phyloP scores from a whole-genome alignment of 2,888 invertebrate genomes.

The Heliconius aoede region DNA sequence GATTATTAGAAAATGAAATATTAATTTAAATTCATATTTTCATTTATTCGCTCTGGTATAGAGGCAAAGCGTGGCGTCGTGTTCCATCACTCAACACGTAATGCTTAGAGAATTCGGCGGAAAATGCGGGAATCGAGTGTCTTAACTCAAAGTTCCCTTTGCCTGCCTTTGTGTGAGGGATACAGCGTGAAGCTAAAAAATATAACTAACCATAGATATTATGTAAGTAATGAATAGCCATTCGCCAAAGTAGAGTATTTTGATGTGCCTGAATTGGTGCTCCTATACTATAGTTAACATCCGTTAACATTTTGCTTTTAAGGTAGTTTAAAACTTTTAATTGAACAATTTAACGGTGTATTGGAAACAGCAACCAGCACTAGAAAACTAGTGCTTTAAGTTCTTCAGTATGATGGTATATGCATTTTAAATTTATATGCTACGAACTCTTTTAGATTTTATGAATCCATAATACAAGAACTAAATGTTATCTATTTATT shows the following conservation, averaged over 20 bases:
- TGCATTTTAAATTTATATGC: neutral
- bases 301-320: constrained; percentile 39
- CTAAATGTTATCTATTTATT: too few relatives aligned
- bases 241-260: neutral
- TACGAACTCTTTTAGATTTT: too few relatives aligned
- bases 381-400: constrained; percentile 29
- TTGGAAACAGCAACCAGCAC: constrained; percentile 37
- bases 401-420: constrained; percentile 1
- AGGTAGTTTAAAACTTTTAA: constrained; percentile 77
- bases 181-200: neutral
- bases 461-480: too few relatives aligned
- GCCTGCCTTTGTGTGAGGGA: neutral
- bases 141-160: neutral
- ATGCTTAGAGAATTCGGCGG: neutral
- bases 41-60: too few relatives aligned
- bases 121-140: neutral
- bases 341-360: constrained; percentile 74
- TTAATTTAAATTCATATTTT: too few relatives aligned
- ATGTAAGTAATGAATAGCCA: neutral
- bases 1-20: too few relatives aligned
- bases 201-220: neutral
- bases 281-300: constrained; percentile 36
- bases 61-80: neutral
- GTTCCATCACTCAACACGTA: neutral
- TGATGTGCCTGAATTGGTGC: neutral